Evolutionary conservation across 2,888 invertebrate species (phyloP), one percentile per base, ranked within the genome.

Genomic region (Cylindroiulus punctatus): DNA sequence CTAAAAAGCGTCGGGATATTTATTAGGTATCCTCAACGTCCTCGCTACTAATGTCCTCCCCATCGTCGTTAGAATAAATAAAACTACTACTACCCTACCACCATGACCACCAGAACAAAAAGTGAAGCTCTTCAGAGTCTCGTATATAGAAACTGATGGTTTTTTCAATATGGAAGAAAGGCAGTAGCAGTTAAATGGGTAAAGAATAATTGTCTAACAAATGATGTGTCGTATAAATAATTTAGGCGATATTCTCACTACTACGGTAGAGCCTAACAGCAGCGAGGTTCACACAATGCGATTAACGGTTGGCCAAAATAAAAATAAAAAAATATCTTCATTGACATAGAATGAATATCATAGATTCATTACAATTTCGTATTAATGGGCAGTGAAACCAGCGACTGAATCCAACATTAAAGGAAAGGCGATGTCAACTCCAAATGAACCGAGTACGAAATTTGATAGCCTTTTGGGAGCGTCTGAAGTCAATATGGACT

Each of bases 211-310:
- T 44, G 44, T 84, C 84, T 84, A 84, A 84, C 84, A 84, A 84
- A 84, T 84, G 84, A 84, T 84, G 84, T 83, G 83, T 84, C 84
- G 47, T 84, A 84, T 52, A 84, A 84, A 84, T 84, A 84, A 84
- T 84, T 47, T 47, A 84, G 84, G 44, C 52, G 84, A 44, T 84
- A 44, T 47, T 52, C 52, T 84, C 84, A 47, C 44, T 84, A 57
- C 84, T 84, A 84, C 36, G 32, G 36, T 44, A 36, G 36, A 84
- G 47, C 47, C 52, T 47, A 44, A 36, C n/a, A 52, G 84, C 57
- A 57, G 84, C 47, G 84, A 52, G 84, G 52, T 84, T 84, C 84
- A 1, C 84, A 57, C 84, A 47, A 47, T 84, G 84, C 57, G 26
- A 52, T 84, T 52, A 84, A 84, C 57, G 84, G 84, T 57, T 84